phyloP scores from a whole-genome alignment of 2,113 vertebrate species.

The Grallaria varia region DNA sequence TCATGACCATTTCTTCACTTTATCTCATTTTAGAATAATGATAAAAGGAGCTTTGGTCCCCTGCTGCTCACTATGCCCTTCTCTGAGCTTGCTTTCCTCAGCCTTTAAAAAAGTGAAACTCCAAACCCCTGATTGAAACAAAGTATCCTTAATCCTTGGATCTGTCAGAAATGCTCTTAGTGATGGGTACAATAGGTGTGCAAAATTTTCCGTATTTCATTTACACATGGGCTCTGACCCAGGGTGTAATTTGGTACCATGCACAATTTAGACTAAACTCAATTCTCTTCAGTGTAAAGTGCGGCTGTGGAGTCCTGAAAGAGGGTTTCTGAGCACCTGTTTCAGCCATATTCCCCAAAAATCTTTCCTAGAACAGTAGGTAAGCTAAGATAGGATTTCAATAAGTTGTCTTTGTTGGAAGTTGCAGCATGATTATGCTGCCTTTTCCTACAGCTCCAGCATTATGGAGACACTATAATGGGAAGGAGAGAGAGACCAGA shows the following conservation, averaged over 20 bases:
- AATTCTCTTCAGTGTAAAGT: neutral
- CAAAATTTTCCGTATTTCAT: neutral
- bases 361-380: neutral
- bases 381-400: neutral
- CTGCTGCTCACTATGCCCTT: conserved; percentile 21
- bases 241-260: neutral
- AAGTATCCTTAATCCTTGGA: neutral
- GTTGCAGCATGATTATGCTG: neutral
- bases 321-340: neutral
- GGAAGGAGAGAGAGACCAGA: neutral
- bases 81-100: conserved; percentile 9
- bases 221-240: neutral
- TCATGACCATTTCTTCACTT: conserved; percentile 28
- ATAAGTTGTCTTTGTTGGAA: neutral
- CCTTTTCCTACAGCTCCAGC: neutral
- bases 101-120: neutral
- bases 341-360: neutral
- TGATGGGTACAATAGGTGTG: neutral
- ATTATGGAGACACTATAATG: neutral
- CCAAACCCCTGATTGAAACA: neutral
- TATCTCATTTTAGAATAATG: conserved; percentile 31
- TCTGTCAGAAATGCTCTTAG: neutral
- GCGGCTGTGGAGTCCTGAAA: neutral
- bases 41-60: conserved; percentile 44
- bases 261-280: neutral